Conservation (phyloP, 2,113 vertebrate species). For the Clinocottus analis region DNA sequence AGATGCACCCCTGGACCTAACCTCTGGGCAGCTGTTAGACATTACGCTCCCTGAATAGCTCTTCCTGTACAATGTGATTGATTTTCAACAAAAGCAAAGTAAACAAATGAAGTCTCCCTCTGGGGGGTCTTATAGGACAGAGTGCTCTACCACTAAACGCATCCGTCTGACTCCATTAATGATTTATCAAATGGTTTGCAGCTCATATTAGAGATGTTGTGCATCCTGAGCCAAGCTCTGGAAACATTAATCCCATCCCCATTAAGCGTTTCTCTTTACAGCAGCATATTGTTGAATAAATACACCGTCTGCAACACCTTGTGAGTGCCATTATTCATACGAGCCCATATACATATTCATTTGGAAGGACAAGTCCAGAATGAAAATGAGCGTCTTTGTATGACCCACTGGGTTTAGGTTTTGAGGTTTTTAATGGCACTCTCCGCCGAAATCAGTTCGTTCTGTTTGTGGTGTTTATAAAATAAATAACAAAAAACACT, state of each 20-base stretch:
- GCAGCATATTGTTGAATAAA: conserved; percentile 44
- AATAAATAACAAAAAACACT: background rate
- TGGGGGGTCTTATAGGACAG: conserved; percentile 53
- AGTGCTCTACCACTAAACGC: conserved; percentile 74
- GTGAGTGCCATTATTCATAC: conserved; percentile 14
- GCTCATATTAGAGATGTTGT: conserved; percentile 73
- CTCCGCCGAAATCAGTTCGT: no score
- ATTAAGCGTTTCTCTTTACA: conserved; percentile 37
- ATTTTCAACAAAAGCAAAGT: conserved; percentile 53
- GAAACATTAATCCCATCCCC: conserved; percentile 58
- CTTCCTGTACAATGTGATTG: conserved; percentile 44
- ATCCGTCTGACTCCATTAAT: conserved; percentile 71
- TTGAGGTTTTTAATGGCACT: background rate
- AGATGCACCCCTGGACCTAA: conserved; percentile 56
- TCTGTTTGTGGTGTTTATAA: background rate
- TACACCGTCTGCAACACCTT: conserved; percentile 27
- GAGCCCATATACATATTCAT: conserved; percentile 23
- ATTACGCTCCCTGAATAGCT: conserved; percentile 37
- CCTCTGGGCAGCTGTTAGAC: conserved; percentile 55
- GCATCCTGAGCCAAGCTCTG: conserved; percentile 62
- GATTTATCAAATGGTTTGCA: conserved; percentile 76
- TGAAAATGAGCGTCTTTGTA: conserved; percentile 10
- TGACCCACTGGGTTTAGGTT: background rate
- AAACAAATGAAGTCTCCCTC: conserved; percentile 66
- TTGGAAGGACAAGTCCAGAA: background rate